phyloP scores from a whole-genome alignment of 2,888 invertebrate genomes.

The Limnephilus marmoratus region DNA sequence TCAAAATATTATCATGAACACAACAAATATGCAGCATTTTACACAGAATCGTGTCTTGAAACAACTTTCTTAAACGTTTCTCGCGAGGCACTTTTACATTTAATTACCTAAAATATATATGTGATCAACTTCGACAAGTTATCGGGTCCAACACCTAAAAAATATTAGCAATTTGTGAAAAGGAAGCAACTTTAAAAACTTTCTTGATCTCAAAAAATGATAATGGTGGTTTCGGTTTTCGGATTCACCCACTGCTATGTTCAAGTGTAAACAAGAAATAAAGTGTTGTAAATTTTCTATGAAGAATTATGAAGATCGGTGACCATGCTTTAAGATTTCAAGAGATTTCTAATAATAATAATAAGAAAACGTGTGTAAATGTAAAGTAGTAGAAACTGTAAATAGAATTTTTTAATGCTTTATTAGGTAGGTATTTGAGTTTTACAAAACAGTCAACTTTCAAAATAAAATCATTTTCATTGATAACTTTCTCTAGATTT shows the following conservation, averaged over 20 bases:
- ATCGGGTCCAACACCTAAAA: not conserved
- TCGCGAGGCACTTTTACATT: not conserved
- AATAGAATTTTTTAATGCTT: not conserved
- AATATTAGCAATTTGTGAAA: not conserved
- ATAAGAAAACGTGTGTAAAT: not conserved
- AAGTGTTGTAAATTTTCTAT: not conserved
- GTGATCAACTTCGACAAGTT: slow-evolving; percentile 14
- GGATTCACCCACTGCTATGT: slow-evolving; percentile 41
- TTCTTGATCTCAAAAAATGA: slow-evolving; percentile 6
- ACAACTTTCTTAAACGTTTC: slow-evolving; percentile 10
- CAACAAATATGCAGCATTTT: slow-evolving; percentile 9
- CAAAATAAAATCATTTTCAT: not conserved
- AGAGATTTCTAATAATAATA: not conserved
- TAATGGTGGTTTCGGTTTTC: slow-evolving; percentile 26
- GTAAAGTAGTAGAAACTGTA: too few relatives aligned
- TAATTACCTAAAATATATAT: not conserved
- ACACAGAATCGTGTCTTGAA: not conserved
- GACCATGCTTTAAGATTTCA: slow-evolving; percentile 9
- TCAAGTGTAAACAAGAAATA: slow-evolving; percentile 54
- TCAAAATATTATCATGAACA: not conserved
- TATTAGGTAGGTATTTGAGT: not conserved
- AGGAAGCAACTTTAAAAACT: slow-evolving; percentile 24
- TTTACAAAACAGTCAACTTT: not conserved
- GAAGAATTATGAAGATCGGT: slow-evolving; percentile 7
- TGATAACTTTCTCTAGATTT: not conserved